Evolutionary conservation across 2,113 vertebrate species (phyloP), one percentile per base, ranked within the genome.

Genomic region (Condylura cristata): DNA sequence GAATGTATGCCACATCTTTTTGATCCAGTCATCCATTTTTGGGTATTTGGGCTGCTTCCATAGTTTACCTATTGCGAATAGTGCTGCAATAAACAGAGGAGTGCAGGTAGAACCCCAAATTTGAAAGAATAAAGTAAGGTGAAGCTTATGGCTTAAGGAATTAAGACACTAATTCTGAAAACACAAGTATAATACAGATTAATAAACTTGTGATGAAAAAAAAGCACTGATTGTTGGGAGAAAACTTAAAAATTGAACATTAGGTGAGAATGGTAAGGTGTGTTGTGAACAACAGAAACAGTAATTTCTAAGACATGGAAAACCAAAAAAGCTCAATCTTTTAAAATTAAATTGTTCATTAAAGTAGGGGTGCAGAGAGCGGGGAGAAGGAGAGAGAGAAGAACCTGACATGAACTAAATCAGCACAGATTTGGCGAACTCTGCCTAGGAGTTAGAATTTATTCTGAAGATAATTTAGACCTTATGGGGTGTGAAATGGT

Each of bases 171-270:
- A 44, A 6, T 30, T 34, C 12, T 46, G 20, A 68, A 74, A 90
- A 91, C 20, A 86, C 39, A 78, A 46, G 66, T 61, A 48, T 6
- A 83, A 81, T 22, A 61, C 2, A 76, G 82, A 68, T 37, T 74
- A 34, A 61, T 66, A 71, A 85, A 30, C 24, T 30, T 70, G 6
- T 66, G 68, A 56, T 14, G 68, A 7, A 90, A 80, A 17, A 65
- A 37, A 34, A 34, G 34, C 8, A 51, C 6, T 61, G 76, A 72
- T 4, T 13, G 20, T 61, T 85, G 41, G 72, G 44, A 88, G 78
- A 92, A 87, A 93, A 61, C 48, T n/a, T 93, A 87, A 58, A n/a
- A 86, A n/a, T 88, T 79, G 24, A 11, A 13, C 32, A 32, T 46
- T 68, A 37, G 60, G 28, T 72, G 39, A 82, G 46, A 28, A 48